Base-by-base conservation (phyloP, 2,113 vertebrate genomes). In the Elachura formosa region DNA sequence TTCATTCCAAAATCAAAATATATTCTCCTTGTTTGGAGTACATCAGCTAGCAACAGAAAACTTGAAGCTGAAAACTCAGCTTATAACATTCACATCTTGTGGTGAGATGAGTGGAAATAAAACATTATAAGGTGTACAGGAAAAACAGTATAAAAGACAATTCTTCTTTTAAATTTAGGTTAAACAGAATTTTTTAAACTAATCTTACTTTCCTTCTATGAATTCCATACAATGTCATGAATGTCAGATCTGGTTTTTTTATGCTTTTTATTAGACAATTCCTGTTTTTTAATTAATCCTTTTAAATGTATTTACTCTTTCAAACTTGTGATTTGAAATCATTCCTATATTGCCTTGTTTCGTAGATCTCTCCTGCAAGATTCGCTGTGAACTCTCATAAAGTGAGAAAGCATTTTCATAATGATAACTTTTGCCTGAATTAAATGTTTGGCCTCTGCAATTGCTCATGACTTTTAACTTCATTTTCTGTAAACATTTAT, bases 381-480 rank as follows among this genome's bases (percentile, higher is more conserved):
- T 81, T 66, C 67, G 38, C 14, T 41, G 14, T 79, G 61, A 41
- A 68, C 23, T 72, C 15, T 77, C 52, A 84, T 6, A 28, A 28
- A 80, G 13, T 43, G 36, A 75, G 64, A 63, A 84, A 87, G 3
- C 4, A n/a, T 81, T 97, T 89, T 29, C 46, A 15, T 34, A n/a
- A 49, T 43, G 14, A 76, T 59, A 54, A 58, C 71, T 81, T 91
- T 84, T 84, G 11, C 26, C 51, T 72, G 28, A 92, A 75, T 78
- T 71, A 88, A 77, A 74, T 48, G 12, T 68, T 67, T 68, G 40
- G 25, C 29, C 26, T 90, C 55, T 82, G 56, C 66, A 94, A 93
- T 87, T 59, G 66, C 19, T 78, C 26, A 24, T 82, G 71, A 43
- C 54, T 93, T 90, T 67, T 75, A 83, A 71, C 55, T 78, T 95